Evolutionary conservation across 2,797 vertebrate species (phyloP).

Genomic region (Odontamblyopus rebecca): DNA sequence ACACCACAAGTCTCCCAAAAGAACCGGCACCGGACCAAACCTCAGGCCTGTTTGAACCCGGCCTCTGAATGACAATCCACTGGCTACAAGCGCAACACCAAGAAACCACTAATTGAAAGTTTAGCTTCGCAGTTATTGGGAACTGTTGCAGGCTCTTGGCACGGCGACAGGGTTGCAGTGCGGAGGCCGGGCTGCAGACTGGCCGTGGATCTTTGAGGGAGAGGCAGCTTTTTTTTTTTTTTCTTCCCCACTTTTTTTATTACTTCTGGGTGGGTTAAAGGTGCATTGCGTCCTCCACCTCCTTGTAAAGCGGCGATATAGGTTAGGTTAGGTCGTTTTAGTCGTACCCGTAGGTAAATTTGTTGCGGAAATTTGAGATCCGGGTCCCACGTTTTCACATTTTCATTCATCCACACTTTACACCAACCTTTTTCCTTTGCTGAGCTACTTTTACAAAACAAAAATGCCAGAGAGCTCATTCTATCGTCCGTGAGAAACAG

Average conservation of each 20-base stretch:
- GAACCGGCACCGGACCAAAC: constrained; percentile 79
- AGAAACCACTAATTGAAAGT: constrained; percentile 83
- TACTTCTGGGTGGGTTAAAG: no score
- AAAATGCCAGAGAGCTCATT: no score
- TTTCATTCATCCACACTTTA: no score
- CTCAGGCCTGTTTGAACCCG: constrained; percentile 76
- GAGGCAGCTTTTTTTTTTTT: constrained; percentile 38
- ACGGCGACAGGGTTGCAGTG: constrained; percentile 60
- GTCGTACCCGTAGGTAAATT: no score
- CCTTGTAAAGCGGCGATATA: no score
- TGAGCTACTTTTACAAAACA: no score
- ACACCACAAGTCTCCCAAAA: constrained; percentile 85
- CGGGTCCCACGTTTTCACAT: no score
- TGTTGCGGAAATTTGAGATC: no score
- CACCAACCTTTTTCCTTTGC: no score
- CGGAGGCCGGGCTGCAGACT: constrained; percentile 54
- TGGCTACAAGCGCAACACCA: constrained; percentile 76
- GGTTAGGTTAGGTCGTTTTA: no score
- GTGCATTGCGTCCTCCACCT: no score
- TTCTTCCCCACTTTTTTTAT: constrained; percentile 18
- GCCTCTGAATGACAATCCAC: constrained; percentile 75
- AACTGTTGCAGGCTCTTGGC: constrained; percentile 75
- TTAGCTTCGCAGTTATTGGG: constrained; percentile 80
- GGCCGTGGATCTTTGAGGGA: constrained; percentile 69
- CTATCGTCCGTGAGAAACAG: no score